These are phyloP conservation scores for Drosophila sp. DNA, from an alignment of 1,140 invertebrate species.

Conservation along the genomic window DNA sequence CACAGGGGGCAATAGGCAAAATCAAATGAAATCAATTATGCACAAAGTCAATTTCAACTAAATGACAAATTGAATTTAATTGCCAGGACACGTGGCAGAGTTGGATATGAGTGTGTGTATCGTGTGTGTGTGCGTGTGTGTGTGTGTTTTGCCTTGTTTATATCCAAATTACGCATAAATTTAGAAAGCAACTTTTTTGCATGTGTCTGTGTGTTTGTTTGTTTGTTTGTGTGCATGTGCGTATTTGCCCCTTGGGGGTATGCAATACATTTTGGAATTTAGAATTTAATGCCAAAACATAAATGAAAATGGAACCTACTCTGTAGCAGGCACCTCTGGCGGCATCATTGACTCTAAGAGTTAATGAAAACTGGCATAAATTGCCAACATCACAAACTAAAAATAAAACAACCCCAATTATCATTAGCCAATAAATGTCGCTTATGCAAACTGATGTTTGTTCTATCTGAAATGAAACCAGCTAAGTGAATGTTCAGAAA, in stretches of 20 bases:
- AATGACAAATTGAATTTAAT: slow-evolving; percentile 74
- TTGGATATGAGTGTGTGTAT: not conserved
- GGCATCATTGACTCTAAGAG: slow-evolving; percentile 7
- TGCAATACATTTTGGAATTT: slow-evolving; percentile 31
- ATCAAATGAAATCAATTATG: slow-evolving; percentile 75
- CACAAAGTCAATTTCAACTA: slow-evolving; percentile 60
- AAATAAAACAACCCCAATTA: not conserved
- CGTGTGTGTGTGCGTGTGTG: slow-evolving; percentile 12
- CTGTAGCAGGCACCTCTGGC: not conserved
- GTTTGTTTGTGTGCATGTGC: not conserved
- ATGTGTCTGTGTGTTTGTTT: not conserved
- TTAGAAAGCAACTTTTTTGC: slow-evolving; percentile 15
- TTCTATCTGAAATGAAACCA: not conserved
- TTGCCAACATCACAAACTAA: not conserved
- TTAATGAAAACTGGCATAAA: slow-evolving; percentile 13
- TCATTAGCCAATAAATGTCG: slow-evolving; percentile 8
- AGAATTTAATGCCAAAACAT: slow-evolving; percentile 10
- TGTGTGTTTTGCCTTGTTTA: slow-evolving; percentile 28
- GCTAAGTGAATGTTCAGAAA: not conserved
- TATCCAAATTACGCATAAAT: slow-evolving; percentile 21
- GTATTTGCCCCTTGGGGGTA: slow-evolving; percentile 14
- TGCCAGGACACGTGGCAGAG: slow-evolving; percentile 51
- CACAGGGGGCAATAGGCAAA: slow-evolving; percentile 12
- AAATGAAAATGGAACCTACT: not conserved
- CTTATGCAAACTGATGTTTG: not conserved